Evolutionary conservation across 2,888 invertebrate genomes (phyloP), one percentile per base, ranked within the genome.

Genomic region (Cephus pulcher): DNA sequence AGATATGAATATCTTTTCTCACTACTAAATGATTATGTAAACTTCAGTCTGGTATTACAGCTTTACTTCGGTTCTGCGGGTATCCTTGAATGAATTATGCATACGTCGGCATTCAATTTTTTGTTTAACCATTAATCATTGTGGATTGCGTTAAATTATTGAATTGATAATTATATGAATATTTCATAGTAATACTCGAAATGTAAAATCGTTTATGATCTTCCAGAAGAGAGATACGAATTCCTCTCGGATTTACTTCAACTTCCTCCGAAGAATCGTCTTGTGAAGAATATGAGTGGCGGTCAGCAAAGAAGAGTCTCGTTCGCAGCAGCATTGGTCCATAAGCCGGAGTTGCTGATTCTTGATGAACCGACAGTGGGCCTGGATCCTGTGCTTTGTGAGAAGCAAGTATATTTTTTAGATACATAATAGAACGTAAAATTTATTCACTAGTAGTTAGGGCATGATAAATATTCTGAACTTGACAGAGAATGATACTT

Each of bases 311-410:
- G 98, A 80, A 93, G 98, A 76, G 96, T 98, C 0, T 98, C 98
- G 0, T 94, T 98, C 83, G 97, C 98, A 0, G 96, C 96, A 9
- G 97, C 98, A 0, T 92, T 98, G 88, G 94, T 98, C 0, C 98
- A 98, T 88, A 96, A 96, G 84, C 98, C 98, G 0, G 96, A 97
- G 90, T 92, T 98, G 40, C 92, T 98, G 37, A 97, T 98, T 80
- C 92, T 98, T 86, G 98, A 98, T 88, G 98, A 98, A 89, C 98
- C 98, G 0, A 98, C 98, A 0, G 98, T 98, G n/a, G 98, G 98
- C 0, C 93, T 98, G 79, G 98, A 98, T 92, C 98, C 98, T 0
- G 94, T 98, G 82, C 92, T 98, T 77, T 93, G 97, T 90, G 96
- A 96, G 91, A 95, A 95, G 97, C 96, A 90, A 92, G 93, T 88